Base-by-base conservation (phyloP, 2,888 invertebrate genomes). In the Epinotia bilunana region DNA sequence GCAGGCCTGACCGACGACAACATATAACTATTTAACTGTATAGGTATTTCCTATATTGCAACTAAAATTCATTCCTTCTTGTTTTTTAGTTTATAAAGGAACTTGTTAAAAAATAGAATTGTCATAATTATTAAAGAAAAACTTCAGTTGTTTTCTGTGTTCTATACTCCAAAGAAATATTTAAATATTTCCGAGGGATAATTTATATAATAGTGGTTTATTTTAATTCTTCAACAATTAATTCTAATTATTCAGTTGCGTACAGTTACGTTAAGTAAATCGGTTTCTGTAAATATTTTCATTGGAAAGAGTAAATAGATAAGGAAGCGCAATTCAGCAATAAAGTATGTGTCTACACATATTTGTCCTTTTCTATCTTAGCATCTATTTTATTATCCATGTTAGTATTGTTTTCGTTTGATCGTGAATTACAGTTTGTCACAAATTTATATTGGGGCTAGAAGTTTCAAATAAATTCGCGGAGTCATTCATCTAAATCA, bases 241-340 rank as follows among this genome's bases (percentile, higher is more conserved):
- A 82, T 82, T 86, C 81, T 84, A 86, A 83, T 83, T 85, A 83
- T 82, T 83, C 82, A 80, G 83, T 86, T 84, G 86, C 83, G 83
- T 87, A 86, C 85, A 83, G 81, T 83, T 87, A 87, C 87, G 83
- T 86, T 86, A 84, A 86, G 80, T 80, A 78, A 82, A 84, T 90
- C 88, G 87, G 86, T 86, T 89, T 90, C 88, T 92, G 91, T 92
- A 92, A 90, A 92, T 92, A 92, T 88, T 85, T 87, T 88, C 87
- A 87, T 88, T 89, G 84, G 83, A 83, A 84, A 82, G 78, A 79
- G 80, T 84, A 83, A 83, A 81, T 79, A 80, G 75, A 77, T 79
- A 78, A 81, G 81, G 81, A 81, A 80, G 79, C 77, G 78, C 78
- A 82, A 84, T 83, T 85, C 78, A 82, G 82, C 83, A 83, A 86